Conservation (phyloP, 2,888 invertebrate species). For the Aphodius sticticus region DNA sequence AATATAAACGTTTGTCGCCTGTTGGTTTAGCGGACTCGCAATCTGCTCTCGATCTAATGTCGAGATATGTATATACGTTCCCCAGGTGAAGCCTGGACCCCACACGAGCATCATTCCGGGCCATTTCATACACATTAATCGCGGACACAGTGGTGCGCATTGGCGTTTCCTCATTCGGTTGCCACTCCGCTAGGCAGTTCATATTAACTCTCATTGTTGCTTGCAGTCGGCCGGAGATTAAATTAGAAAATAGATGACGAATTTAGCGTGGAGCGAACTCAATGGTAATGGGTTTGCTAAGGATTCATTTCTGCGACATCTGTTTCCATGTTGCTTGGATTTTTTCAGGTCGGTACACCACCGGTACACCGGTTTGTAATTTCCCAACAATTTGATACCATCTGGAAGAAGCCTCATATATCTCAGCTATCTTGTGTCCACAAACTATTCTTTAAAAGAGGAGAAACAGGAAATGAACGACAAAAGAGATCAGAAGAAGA, state of each 20-base stretch:
- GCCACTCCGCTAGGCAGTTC: neutral
- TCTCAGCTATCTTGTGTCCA: too few species aligned
- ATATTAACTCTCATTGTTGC: neutral
- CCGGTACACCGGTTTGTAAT: too few species aligned
- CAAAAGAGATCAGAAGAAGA: too few species aligned
- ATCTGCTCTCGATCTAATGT: slow-evolving; percentile 43
- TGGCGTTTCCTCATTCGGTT: slow-evolving; percentile 4
- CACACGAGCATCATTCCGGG: slow-evolving; percentile 43
- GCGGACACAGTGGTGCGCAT: neutral
- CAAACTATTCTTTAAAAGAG: too few species aligned
- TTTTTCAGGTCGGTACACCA: too few species aligned
- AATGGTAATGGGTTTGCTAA: too few species aligned
- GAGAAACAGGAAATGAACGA: too few species aligned
- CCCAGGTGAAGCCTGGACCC: slow-evolving; percentile 39
- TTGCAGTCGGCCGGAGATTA: neutral
- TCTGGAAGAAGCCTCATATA: too few species aligned
- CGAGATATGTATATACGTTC: slow-evolving; percentile 35
- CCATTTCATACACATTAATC: slow-evolving; percentile 29
- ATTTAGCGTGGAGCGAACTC: too few species aligned
- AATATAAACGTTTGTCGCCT: slow-evolving; percentile 40
- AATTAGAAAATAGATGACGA: neutral
- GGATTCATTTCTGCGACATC: too few species aligned
- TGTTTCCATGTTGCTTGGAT: too few species aligned
- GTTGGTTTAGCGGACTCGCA: slow-evolving; percentile 36
- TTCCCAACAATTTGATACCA: too few species aligned